phyloP scores from a whole-genome alignment of 2,797 vertebrate genomes.

The Selene dorsalis region DNA sequence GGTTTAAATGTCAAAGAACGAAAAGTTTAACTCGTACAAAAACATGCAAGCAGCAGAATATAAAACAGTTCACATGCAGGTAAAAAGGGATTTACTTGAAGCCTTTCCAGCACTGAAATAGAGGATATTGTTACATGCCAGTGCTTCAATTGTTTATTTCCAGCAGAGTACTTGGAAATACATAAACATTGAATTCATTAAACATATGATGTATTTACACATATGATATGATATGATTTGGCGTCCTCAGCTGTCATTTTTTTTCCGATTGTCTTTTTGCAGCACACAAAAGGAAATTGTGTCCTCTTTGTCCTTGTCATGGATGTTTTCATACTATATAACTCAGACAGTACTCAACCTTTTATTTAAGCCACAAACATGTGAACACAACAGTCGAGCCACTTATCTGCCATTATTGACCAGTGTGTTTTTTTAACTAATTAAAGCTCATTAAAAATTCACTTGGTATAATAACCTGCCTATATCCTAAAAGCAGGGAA shows the following conservation, averaged over 20 bases:
- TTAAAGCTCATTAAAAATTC: slow-evolving; percentile 71
- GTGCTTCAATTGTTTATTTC: not conserved
- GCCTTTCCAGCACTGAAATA: not conserved
- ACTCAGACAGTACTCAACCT: not conserved
- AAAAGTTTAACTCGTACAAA: not conserved
- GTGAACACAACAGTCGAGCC: slow-evolving; percentile 29
- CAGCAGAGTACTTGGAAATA: not conserved
- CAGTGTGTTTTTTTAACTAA: slow-evolving; percentile 27
- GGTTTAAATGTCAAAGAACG: too few species aligned
- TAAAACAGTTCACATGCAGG: not conserved
- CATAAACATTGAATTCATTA: not conserved
- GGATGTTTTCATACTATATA: not conserved
- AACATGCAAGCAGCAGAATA: not conserved
- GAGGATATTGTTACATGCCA: not conserved
- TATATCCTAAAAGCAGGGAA: slow-evolving; percentile 52
- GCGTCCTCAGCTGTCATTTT: not conserved
- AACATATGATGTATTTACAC: not conserved
- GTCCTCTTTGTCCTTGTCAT: not conserved
- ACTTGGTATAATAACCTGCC: slow-evolving; percentile 66
- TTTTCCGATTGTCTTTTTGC: not conserved
- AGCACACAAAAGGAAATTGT: not conserved
- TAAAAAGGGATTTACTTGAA: not conserved
- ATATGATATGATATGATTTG: not conserved
- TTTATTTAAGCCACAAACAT: slow-evolving; percentile 32
- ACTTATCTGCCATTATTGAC: slow-evolving; percentile 47